These are phyloP conservation scores for Saturnia japonica DNA, from an alignment of 2,888 invertebrate species.

Conservation along the genomic window DNA sequence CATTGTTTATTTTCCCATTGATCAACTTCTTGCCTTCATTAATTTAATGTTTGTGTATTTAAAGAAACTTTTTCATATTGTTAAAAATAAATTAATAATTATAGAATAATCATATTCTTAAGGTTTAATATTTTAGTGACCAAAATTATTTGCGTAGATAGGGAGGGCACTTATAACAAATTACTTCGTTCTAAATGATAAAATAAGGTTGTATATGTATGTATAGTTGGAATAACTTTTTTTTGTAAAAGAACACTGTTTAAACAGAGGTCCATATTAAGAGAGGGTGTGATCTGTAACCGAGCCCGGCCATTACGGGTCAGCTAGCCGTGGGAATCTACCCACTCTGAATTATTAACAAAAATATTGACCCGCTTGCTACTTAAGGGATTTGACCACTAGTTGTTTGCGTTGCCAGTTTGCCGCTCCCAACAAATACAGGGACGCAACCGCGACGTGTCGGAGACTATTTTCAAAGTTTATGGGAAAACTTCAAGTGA, in stretches of 20 bases:
- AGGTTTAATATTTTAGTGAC: not conserved
- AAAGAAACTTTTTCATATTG: slow-evolving; percentile 2
- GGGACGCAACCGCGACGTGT: slow-evolving; percentile 47
- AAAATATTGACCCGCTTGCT: slow-evolving; percentile 81
- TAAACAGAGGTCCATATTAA: slow-evolving; percentile 52
- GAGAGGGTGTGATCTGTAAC: slow-evolving; percentile 67
- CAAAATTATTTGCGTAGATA: too few species aligned
- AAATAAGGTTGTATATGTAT: too few species aligned
- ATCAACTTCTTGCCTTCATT: slow-evolving; percentile 53
- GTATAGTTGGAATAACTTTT: not conserved
- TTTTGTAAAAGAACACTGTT: slow-evolving; percentile 37
- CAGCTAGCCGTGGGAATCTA: slow-evolving; percentile 66
- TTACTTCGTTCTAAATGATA: too few species aligned
- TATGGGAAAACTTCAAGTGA: slow-evolving; percentile 70
- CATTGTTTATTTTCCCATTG: slow-evolving; percentile 65
- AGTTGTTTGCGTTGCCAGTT: slow-evolving; percentile 75
- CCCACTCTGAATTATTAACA: slow-evolving; percentile 78
- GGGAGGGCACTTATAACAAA: too few species aligned
- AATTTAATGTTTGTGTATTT: not conserved
- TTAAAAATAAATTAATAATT: not conserved
- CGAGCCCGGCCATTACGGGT: slow-evolving; percentile 59
- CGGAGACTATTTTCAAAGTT: slow-evolving; percentile 68
- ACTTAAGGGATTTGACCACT: slow-evolving; percentile 80
- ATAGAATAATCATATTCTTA: not conserved
- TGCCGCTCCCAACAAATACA: slow-evolving; percentile 70